These are phyloP conservation scores for Mixornis gularis DNA, from an alignment of 2,113 vertebrate genomes.

Conservation along the genomic window DNA sequence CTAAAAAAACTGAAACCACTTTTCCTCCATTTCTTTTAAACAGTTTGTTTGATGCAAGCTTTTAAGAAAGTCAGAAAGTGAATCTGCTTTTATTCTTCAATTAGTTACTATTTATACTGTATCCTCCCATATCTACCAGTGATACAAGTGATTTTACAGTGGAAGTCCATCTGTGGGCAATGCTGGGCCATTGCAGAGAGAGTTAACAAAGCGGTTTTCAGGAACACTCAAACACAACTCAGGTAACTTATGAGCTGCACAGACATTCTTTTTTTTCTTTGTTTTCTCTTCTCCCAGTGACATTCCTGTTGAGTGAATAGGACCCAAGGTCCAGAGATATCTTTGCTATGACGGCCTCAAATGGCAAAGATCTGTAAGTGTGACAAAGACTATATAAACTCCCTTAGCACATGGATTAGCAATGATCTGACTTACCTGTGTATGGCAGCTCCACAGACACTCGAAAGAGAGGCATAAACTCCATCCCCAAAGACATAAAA, in stretches of 20 bases:
- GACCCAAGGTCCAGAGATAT: neutral
- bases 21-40: neutral
- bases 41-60: neutral
- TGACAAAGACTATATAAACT: neutral
- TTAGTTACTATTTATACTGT: neutral
- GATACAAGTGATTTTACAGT: neutral
- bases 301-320: neutral
- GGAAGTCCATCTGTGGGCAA: neutral
- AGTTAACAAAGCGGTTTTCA: neutral
- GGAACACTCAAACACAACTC: neutral
- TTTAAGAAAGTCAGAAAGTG: neutral
- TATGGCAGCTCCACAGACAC: slow-evolving; percentile 88
- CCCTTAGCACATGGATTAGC: neutral
- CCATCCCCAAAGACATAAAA: slow-evolving; percentile 84
- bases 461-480: slow-evolving; percentile 88
- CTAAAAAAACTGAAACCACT: neutral
- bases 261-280: neutral
- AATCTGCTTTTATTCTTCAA: neutral
- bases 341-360: neutral
- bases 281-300: neutral
- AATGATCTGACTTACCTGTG: slow-evolving; percentile 78
- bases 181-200: neutral
- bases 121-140: neutral
- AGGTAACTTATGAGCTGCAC: neutral
- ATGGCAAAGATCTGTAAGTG: neutral